A percentile compares a stretch with the other conserved stretches of the same genome.
phyloP scores from a whole-genome alignment of 1,140 invertebrate species.

The Pemphigus obesinymphae region DNA sequence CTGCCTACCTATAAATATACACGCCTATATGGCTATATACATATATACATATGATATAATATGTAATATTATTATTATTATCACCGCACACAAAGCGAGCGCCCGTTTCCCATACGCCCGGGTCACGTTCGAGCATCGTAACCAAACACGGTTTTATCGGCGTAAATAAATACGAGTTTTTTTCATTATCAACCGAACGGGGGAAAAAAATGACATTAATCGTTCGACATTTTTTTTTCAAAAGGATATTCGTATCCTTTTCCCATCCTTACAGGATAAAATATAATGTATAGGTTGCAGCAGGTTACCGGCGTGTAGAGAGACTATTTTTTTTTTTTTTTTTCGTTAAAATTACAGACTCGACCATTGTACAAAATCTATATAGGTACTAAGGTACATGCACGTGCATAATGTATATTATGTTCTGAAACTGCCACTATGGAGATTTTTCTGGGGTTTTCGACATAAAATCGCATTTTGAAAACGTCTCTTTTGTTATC shows the following conservation, averaged over 20 bases:
- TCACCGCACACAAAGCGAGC: background rate
- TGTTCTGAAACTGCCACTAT: background rate
- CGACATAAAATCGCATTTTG: constrained; percentile 7
- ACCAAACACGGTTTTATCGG: background rate
- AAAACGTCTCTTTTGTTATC: background rate
- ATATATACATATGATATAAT: background rate
- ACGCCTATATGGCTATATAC: no score
- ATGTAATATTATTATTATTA: background rate
- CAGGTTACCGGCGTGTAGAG: no score
- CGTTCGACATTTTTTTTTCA: background rate
- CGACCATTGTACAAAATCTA: background rate
- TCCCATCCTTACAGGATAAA: no score
- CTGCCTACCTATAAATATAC: no score
- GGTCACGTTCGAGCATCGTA: no score
- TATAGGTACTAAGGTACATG: background rate
- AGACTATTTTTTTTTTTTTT: no score
- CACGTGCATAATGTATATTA: background rate
- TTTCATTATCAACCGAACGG: background rate
- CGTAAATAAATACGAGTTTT: background rate
- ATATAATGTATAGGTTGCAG: background rate
- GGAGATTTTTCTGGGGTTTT: background rate
- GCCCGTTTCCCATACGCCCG: background rate
- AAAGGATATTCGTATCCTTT: background rate
- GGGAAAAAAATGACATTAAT: constrained; percentile 19
- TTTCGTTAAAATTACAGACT: background rate